Evolutionary conservation across 2,888 invertebrate genomes (phyloP).

Genomic region (Uloborus plumipes): DNA sequence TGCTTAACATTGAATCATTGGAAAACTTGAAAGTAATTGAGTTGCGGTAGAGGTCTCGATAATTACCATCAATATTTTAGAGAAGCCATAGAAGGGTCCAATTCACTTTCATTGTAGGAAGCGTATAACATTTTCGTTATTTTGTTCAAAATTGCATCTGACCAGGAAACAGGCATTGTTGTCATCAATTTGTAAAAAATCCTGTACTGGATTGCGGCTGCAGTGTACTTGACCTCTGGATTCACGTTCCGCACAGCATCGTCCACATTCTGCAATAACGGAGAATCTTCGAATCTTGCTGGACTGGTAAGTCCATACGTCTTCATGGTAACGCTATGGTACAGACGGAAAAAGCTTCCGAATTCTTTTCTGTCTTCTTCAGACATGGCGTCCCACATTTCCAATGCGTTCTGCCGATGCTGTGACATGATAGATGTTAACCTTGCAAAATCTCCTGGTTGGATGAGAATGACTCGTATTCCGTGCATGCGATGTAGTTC

Average conservation of each 20-base stretch:
- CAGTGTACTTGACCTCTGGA: conserved; percentile 16
- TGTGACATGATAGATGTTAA: conserved; percentile 80
- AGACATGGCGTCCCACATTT: conserved; percentile 78
- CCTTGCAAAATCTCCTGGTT: conserved; percentile 83
- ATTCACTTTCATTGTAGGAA: not conserved
- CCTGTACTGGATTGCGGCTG: conserved; percentile 37
- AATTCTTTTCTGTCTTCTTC: conserved; percentile 78
- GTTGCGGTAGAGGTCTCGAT: no score
- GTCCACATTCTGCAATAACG: conserved; percentile 57
- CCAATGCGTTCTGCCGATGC: conserved; percentile 77
- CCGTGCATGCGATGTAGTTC: conserved; percentile 80
- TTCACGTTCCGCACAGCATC: conserved; percentile 49
- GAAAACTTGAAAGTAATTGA: no score
- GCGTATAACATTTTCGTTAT: conserved; percentile 2
- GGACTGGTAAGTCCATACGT: conserved; percentile 64
- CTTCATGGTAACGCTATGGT: conserved; percentile 71
- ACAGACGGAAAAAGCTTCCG: conserved; percentile 78
- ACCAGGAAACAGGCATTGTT: conserved; percentile 21
- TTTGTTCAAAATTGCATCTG: conserved; percentile 25
- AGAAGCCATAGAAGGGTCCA: no score
- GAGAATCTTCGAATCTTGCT: conserved; percentile 42
- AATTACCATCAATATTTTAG: no score
- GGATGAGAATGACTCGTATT: conserved; percentile 80
- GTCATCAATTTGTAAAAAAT: conserved; percentile 33
- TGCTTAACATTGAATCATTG: no score